Evolutionary conservation across 2,888 invertebrate genomes (phyloP).

Genomic region (Cyclophora punctaria): DNA sequence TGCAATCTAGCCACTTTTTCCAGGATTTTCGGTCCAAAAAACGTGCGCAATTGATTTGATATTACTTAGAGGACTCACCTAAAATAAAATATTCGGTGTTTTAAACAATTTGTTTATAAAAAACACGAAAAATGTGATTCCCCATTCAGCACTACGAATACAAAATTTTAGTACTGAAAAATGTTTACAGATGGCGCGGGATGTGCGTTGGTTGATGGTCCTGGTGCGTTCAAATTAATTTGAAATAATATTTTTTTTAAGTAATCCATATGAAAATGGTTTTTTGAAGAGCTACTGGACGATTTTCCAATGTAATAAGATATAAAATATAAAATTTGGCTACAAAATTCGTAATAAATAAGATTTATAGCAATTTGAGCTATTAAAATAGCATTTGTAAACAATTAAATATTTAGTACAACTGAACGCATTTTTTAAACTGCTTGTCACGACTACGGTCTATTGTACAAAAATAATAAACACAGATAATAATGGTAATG

Average conservation of each 20-base stretch:
- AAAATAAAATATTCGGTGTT: conserved; percentile 58
- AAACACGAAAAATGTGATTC: conserved; percentile 70
- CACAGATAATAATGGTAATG: too few species aligned
- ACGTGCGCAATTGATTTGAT: background rate
- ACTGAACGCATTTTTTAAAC: conserved; percentile 32
- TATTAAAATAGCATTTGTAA: too few species aligned
- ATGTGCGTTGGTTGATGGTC: conserved; percentile 5
- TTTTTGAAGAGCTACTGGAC: too few species aligned
- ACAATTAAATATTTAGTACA: background rate
- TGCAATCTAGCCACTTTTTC: conserved; percentile 37
- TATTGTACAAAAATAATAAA: conserved; percentile 10
- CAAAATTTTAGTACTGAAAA: conserved; percentile 68
- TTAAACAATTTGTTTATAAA: conserved; percentile 66
- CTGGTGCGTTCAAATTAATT: background rate
- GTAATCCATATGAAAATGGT: too few species aligned
- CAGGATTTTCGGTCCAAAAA: conserved; percentile 12
- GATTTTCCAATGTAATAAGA: too few species aligned
- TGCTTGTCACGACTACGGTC: conserved; percentile 39
- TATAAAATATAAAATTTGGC: too few species aligned
- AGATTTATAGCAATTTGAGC: too few species aligned
- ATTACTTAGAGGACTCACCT: conserved; percentile 52
- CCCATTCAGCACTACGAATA: conserved; percentile 74
- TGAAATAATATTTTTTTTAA: too few species aligned
- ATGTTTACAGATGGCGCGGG: conserved; percentile 41
- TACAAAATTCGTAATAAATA: too few species aligned